A percentile compares a stretch with the other conserved stretches of the same genome.
Evolutionary conservation across 2,888 invertebrate species (phyloP).

Genomic region (Hybos culiciformis): DNA sequence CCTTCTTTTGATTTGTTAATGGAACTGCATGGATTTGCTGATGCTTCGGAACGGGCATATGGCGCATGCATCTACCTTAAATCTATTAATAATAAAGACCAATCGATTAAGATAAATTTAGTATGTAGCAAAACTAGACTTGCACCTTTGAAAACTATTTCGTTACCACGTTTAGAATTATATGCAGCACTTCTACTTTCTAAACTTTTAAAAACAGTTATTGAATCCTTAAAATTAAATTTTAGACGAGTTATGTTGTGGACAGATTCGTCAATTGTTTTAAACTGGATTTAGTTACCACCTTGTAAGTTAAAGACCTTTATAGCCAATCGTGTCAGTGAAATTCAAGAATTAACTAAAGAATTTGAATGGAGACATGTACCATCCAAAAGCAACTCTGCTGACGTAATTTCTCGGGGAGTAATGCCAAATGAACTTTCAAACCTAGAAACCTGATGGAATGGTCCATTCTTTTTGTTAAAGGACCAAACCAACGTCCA

Average conservation of each 20-base stretch:
- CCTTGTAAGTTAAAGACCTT: not conserved
- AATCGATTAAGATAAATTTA: conserved; percentile 2
- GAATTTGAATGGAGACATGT: not conserved
- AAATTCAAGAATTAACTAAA: not conserved
- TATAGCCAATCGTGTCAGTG: not conserved
- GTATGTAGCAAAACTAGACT: conserved; percentile 10
- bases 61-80: conserved; percentile 3
- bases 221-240: not conserved
- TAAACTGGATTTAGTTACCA: not conserved
- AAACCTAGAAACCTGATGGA: not conserved
- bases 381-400: not conserved
- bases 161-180: conserved; percentile 6
- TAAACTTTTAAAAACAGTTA: not conserved
- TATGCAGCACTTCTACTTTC: conserved; percentile 5
- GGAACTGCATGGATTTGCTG: conserved; percentile 11
- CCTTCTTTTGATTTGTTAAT: not conserved
- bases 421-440: not conserved
- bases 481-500: too few species aligned
- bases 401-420: not conserved
- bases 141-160: conserved; percentile 8
- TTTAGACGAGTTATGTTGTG: not conserved
- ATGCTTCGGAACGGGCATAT: conserved; percentile 11
- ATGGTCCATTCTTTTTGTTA: conserved; percentile 6
- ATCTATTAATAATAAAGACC: not conserved
- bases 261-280: not conserved